phyloP scores from a whole-genome alignment of 2,113 vertebrate species.

The Serinus canaria region DNA sequence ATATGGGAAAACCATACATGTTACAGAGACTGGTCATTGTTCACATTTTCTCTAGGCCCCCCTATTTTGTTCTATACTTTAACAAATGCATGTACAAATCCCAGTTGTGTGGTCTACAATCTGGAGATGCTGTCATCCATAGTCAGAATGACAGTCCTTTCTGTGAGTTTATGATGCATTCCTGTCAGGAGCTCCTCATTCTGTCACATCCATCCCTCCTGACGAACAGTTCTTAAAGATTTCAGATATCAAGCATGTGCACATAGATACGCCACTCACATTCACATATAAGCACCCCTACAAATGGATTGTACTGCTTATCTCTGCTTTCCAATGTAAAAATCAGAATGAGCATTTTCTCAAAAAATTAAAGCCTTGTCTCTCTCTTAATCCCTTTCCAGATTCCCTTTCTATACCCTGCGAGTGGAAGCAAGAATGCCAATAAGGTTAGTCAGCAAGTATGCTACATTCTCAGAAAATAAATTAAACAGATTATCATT shows the following conservation, averaged over 20 bases:
- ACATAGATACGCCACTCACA: not conserved
- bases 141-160: conserved; percentile 20
- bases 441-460: not conserved
- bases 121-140: not conserved
- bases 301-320: not conserved
- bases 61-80: conserved; percentile 48
- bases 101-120: conserved; percentile 9
- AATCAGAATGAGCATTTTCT: not conserved
- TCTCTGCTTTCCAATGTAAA: not conserved
- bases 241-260: not conserved
- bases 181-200: not conserved
- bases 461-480: not conserved
- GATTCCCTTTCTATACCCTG: not conserved
- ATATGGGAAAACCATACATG: conserved; percentile 39
- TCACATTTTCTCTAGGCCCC: conserved; percentile 27
- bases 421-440: not conserved
- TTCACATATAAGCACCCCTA: not conserved
- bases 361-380: not conserved
- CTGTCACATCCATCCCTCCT: not conserved
- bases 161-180: not conserved
- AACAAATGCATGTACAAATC: not conserved
- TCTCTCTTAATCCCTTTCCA: not conserved
- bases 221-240: not conserved
- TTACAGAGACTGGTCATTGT: conserved; percentile 10
- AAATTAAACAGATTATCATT: not conserved